Percentiles rank a stretch among this genome's conserved stretches.
These are phyloP conservation scores for Scalopus aquaticus DNA, from an alignment of 2,113 vertebrate genomes.

Conservation along the genomic window DNA sequence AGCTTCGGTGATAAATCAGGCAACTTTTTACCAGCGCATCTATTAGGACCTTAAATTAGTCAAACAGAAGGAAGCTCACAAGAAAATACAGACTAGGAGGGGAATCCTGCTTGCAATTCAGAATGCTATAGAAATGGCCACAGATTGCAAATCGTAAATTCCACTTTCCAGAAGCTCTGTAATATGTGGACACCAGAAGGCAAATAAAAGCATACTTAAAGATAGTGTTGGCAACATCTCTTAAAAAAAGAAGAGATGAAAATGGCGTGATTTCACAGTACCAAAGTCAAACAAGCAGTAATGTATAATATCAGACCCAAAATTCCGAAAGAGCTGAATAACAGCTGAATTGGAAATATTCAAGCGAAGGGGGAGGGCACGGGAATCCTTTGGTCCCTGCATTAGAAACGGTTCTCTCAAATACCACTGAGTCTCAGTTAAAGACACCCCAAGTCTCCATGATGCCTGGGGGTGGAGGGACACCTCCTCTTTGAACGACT, in stretches of 20 bases:
- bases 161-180: slow-evolving; percentile 22
- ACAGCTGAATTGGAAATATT: background rate
- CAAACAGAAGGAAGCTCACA: background rate
- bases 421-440: background rate
- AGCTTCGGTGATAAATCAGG: slow-evolving; percentile 62
- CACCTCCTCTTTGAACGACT: background rate
- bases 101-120: background rate
- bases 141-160: slow-evolving; percentile 35
- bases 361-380: background rate
- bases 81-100: background rate
- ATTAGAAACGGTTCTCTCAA: slow-evolving; percentile 27
- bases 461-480: too few relatives aligned
- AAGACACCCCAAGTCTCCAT: background rate
- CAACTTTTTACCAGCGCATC: background rate
- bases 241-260: background rate
- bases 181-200: slow-evolving; percentile 27
- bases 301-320: background rate
- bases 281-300: slow-evolving; percentile 32
- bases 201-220: slow-evolving; percentile 55
- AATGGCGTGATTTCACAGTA: slow-evolving; percentile 32
- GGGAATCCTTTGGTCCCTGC: background rate
- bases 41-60: slow-evolving; percentile 37
- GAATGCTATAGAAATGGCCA: background rate
- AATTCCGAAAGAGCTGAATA: slow-evolving; percentile 14
- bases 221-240: background rate